Conservation (phyloP, 2,797 vertebrate species). For the Poecilia gillii region DNA sequence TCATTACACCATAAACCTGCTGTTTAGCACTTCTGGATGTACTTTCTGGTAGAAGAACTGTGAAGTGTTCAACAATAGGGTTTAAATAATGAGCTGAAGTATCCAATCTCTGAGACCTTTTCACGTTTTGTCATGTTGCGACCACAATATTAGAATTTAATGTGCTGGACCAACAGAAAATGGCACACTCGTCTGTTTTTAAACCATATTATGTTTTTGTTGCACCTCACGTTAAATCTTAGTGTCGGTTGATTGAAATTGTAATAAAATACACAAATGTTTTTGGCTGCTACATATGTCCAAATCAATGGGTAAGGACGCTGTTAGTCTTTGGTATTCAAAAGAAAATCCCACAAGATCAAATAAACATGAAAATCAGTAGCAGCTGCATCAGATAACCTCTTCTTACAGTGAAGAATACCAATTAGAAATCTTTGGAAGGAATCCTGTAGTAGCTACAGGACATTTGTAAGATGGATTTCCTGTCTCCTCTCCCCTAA, state of each 20-base stretch:
- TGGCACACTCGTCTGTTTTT: too few relatives aligned
- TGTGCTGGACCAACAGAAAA: not conserved
- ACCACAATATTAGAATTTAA: not conserved
- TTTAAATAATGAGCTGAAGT: not conserved
- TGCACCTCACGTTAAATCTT: not conserved
- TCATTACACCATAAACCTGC: not conserved
- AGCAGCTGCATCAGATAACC: not conserved
- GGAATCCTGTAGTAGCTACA: not conserved
- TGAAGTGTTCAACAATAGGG: not conserved
- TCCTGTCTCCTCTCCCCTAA: conserved; percentile 1
- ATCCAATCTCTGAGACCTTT: not conserved
- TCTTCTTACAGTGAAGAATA: not conserved
- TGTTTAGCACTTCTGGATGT: not conserved
- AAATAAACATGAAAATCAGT: conserved; percentile 7
- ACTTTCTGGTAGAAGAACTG: not conserved
- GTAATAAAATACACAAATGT: not conserved
- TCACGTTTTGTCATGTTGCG: not conserved
- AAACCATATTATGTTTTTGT: not conserved
- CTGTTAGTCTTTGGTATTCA: not conserved
- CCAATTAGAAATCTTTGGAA: not conserved
- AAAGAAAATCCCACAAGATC: not conserved
- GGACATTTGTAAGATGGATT: conserved; percentile 4
- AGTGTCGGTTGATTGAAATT: not conserved
- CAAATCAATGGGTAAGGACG: not conserved
- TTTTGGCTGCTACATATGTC: not conserved